A percentile compares a stretch with the other conserved stretches of the same genome.
Evolutionary conservation across 2,113 vertebrate genomes (phyloP).

Genomic region (Bagarius yarrelli): DNA sequence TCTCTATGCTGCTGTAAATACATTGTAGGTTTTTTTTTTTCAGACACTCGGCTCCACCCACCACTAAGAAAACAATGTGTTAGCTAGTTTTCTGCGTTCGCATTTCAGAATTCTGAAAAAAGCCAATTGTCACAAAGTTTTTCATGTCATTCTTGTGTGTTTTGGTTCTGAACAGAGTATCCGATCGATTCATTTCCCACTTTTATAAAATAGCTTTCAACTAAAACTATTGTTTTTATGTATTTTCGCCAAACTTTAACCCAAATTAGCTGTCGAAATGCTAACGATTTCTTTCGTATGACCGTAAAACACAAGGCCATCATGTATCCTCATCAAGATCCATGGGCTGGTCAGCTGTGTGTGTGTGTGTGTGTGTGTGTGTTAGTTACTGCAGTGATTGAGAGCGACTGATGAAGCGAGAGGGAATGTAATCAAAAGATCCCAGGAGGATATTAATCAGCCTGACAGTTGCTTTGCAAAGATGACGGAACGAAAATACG

Average conservation of each 20-base stretch:
- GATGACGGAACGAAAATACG: neutral
- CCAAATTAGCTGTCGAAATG: neutral
- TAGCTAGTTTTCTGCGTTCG: neutral
- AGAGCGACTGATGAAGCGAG: constrained; percentile 20
- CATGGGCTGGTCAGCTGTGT: neutral
- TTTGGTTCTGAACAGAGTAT: no score
- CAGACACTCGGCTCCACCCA: no score
- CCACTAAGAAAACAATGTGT: neutral
- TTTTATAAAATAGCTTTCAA: no score
- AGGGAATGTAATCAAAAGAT: constrained; percentile 23
- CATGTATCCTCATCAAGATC: neutral
- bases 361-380: constrained; percentile 5
- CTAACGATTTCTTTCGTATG: no score
- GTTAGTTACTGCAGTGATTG: neutral
- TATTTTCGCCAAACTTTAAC: neutral
- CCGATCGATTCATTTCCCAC: neutral
- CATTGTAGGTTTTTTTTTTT: no score
- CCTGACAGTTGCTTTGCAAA: constrained; percentile 31
- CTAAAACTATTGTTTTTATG: neutral
- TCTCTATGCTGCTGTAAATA: no score
- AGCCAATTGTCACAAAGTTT: neutral
- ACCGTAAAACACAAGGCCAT: neutral
- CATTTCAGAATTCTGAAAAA: neutral
- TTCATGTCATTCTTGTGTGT: no score
- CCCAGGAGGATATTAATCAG: constrained; percentile 29